Conservation (phyloP, 2,797 vertebrate species). For the Sebastes cheni region DNA sequence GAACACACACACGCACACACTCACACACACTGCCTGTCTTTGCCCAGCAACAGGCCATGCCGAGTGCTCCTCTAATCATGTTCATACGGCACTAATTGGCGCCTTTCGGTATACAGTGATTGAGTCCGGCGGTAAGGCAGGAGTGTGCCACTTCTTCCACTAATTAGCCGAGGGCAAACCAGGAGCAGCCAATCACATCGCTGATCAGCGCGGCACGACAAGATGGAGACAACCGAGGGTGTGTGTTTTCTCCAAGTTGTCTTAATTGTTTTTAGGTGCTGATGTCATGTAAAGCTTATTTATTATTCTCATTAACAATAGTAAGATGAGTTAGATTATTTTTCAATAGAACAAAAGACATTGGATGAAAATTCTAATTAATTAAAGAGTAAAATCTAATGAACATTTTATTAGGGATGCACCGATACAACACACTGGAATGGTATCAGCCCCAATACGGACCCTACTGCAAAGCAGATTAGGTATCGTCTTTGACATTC, state of each 20-base stretch:
- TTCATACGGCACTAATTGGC: slow-evolving; percentile 72
- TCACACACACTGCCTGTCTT: slow-evolving; percentile 35
- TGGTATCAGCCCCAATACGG: not conserved
- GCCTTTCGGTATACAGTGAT: slow-evolving; percentile 73
- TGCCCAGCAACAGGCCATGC: slow-evolving; percentile 62
- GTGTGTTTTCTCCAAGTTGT: not conserved
- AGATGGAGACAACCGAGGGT: slow-evolving; percentile 34
- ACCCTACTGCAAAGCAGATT: not conserved
- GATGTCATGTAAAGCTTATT: not conserved
- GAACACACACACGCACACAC: slow-evolving; percentile 16
- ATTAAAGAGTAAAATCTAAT: not conserved
- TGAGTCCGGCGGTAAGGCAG: slow-evolving; percentile 60
- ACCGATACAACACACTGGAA: not conserved
- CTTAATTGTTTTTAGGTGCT: not conserved
- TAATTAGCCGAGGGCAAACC: slow-evolving; percentile 65
- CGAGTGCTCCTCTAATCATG: slow-evolving; percentile 66
- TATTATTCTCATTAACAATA: not conserved
- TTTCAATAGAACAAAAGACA: not conserved
- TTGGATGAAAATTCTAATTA: not conserved
- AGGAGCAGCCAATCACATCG: slow-evolving; percentile 57
- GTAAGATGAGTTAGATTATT: not conserved
- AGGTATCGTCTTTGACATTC: not conserved
- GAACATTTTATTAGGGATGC: not conserved
- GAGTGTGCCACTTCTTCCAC: slow-evolving; percentile 65
- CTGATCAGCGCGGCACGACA: slow-evolving; percentile 38